Base-by-base conservation (phyloP, 2,888 invertebrate species). In the Drosophila recens region DNA sequence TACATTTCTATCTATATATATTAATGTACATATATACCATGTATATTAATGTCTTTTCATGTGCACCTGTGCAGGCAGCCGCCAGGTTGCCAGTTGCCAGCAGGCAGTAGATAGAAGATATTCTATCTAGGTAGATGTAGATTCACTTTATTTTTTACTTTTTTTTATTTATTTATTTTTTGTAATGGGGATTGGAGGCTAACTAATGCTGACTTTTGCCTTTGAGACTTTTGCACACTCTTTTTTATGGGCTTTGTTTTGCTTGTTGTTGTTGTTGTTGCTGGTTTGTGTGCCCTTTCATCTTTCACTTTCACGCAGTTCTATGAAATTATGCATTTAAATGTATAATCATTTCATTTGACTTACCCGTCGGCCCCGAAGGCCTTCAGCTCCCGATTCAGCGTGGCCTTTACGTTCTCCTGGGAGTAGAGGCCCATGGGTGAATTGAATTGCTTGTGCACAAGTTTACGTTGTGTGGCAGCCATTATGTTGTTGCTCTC, bases 401-500 rank as follows among this genome's bases (percentile, higher is more conserved):
- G 93, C 38, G 97, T 96, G 92, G 96, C 97, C 92, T 96, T 95
- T 80, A 97, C 95, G 92, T 96, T 96, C 90, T 95, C 94, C 88
- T 95, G 95, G 40, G 97, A 97, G 93, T 97, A 97, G 65, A 97
- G 94, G 91, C 96, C 96, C 90, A 97, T 96, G 78, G 97, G 97
- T 80, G 97, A 96, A 93, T 97, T 97, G 94, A 97, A 97, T 93
- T 97, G 97, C 93, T 96, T 97, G 94, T 97, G 97, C 85, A 97
- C 96, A 93, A 97, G 93, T 92, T 93, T 94, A 90, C 95, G 94
- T 87, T 92, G 92, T 93, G 95, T 94, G 90, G 94, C 94, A 91
- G 96, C 95, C 96, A 96, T 96, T 92, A 93, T 94, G 91, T 63
- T 33, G 11, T 30, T 63, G 63, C 23, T 23, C 23, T 23, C 23